Conservation (phyloP, 2,888 invertebrate genomes). For the Stenotaenia linearis region DNA sequence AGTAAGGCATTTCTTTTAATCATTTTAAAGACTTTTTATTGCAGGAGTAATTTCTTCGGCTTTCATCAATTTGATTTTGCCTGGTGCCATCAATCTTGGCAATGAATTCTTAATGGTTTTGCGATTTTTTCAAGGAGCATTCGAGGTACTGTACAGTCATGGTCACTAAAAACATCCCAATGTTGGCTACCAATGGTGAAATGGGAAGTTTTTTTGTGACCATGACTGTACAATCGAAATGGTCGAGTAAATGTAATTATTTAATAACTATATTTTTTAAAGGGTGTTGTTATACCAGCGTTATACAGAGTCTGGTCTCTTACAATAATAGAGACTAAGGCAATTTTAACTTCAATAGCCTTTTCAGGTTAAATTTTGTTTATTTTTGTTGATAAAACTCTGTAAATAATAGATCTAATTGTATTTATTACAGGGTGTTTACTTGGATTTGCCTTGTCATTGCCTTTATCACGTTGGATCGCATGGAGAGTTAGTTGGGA, state of each 20-base stretch:
- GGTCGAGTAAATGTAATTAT: no score
- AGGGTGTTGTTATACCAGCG: background rate
- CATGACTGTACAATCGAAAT: no score
- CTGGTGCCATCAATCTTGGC: background rate
- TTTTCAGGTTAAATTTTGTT: background rate
- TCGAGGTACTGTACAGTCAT: no score
- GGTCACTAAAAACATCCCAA: no score
- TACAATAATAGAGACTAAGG: background rate
- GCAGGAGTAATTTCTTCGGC: background rate
- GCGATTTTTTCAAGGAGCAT: background rate
- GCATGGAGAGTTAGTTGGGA: background rate
- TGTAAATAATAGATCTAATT: background rate
- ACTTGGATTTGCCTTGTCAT: background rate
- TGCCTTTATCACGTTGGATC: background rate
- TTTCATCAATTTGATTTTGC: background rate
- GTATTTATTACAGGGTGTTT: background rate
- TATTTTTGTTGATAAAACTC: background rate
- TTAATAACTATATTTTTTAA: background rate
- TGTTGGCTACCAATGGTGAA: no score
- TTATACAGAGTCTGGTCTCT: constrained; percentile 5
- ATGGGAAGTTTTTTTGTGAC: no score
- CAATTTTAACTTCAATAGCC: background rate
- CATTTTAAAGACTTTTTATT: background rate
- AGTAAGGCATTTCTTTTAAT: no score
- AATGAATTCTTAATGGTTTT: background rate